phyloP scores from a whole-genome alignment of 2,797 vertebrate species.

The Amblyraja radiata region DNA sequence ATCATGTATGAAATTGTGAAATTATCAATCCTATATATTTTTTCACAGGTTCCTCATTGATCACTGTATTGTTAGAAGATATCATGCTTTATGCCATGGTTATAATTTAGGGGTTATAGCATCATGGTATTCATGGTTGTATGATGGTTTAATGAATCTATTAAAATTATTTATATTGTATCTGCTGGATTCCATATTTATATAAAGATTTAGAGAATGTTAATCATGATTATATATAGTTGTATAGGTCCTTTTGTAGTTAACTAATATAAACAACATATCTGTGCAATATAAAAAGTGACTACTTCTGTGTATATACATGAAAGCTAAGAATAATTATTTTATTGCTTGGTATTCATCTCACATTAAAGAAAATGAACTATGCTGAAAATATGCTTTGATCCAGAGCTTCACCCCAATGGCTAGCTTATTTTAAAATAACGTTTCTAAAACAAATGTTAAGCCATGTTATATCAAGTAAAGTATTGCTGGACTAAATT shows the following conservation, averaged over 20 bases:
- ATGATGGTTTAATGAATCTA: not conserved
- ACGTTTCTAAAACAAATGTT: not conserved
- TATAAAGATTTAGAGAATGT: not conserved
- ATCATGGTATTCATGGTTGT: not conserved
- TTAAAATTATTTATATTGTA: not conserved
- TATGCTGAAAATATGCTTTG: not conserved
- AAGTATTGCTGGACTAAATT: conserved; percentile 5
- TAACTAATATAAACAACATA: not conserved
- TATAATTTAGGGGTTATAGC: not conserved
- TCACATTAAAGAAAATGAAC: not conserved
- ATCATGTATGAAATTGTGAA: not conserved
- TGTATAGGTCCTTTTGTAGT: not conserved
- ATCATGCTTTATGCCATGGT: not conserved
- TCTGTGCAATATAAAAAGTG: not conserved
- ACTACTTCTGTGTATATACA: not conserved
- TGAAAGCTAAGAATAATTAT: not conserved
- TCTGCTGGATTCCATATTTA: not conserved
- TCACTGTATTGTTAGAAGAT: not conserved
- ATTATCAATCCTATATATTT: not conserved
- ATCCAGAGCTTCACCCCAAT: not conserved
- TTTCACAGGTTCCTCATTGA: not conserved
- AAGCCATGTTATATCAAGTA: not conserved
- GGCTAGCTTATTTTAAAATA: not conserved
- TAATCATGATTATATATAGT: not conserved
- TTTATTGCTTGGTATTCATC: not conserved